Evolutionary conservation across 2,113 vertebrate species (phyloP).

Genomic region (Pseudorasbora parva): DNA sequence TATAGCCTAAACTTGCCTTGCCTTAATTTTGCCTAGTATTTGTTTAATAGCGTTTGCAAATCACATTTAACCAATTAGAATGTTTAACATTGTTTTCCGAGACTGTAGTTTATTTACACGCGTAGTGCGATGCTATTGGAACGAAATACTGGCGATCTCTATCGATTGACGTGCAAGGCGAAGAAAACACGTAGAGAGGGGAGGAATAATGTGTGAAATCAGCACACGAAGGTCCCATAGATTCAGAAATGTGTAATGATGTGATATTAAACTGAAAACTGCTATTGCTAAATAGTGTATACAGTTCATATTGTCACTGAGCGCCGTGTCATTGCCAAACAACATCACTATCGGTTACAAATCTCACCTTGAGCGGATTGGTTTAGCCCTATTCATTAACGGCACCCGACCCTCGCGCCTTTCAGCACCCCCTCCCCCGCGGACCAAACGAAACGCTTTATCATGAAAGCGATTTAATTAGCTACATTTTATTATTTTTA

Average conservation of each 20-base stretch:
- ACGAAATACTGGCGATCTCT: slow-evolving; percentile 48
- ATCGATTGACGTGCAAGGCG: slow-evolving; percentile 26
- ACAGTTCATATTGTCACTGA: slow-evolving; percentile 31
- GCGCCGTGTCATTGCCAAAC: slow-evolving; percentile 52
- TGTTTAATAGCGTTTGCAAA: not conserved
- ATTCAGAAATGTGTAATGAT: not conserved
- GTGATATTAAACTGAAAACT: not conserved
- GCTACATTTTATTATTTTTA: slow-evolving; percentile 6
- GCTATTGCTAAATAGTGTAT: not conserved
- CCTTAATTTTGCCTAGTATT: not conserved
- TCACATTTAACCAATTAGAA: not conserved
- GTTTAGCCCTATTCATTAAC: slow-evolving; percentile 58
- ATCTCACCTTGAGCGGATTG: slow-evolving; percentile 62
- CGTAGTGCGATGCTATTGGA: slow-evolving; percentile 69
- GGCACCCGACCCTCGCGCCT: not conserved
- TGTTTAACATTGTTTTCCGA: not conserved
- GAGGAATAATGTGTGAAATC: slow-evolving; percentile 56
- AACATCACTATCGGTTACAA: slow-evolving; percentile 45
- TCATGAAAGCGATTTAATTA: slow-evolving; percentile 33
- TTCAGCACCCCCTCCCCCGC: slow-evolving; percentile 49
- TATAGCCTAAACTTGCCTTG: no score
- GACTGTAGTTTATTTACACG: slow-evolving; percentile 1
- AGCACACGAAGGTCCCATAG: not conserved
- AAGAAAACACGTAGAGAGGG: slow-evolving; percentile 20
- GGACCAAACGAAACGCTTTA: not conserved